phyloP scores from a whole-genome alignment of 2,888 invertebrate genomes.

The Rotaria socialis region DNA sequence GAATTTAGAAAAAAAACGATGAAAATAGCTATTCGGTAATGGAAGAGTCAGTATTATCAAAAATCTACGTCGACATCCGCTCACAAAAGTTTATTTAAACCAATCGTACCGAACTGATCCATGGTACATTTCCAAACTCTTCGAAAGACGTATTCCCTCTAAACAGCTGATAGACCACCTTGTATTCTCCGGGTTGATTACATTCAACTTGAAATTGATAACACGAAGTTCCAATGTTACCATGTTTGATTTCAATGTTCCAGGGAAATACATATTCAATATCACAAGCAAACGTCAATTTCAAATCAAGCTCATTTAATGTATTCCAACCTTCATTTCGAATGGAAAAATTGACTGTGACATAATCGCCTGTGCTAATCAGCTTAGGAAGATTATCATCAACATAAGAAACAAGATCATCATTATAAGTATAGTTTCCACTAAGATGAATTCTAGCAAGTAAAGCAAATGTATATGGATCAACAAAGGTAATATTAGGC shows the following conservation, averaged over 20 bases:
- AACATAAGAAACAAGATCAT: conserved; percentile 8
- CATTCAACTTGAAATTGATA: conserved; percentile 19
- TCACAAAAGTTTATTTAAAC: background rate
- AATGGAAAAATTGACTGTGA: background rate
- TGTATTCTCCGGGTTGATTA: background rate
- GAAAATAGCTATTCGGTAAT: too few species aligned
- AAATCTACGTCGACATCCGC: too few species aligned
- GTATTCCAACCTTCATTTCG: conserved; percentile 6
- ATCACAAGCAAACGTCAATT: background rate
- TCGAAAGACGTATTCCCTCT: background rate
- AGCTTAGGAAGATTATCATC: background rate
- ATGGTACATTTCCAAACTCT: background rate
- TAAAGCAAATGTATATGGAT: conserved; percentile 3
- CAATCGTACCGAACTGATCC: background rate
- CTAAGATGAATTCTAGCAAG: background rate
- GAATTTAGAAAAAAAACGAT: too few species aligned
- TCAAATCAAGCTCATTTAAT: background rate
- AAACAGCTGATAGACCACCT: background rate
- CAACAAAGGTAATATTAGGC: background rate
- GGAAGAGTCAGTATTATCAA: too few species aligned
- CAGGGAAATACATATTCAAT: background rate
- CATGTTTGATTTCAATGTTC: background rate
- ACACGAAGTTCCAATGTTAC: background rate
- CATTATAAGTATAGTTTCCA: background rate
- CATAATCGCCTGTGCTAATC: background rate